Percentiles rank a stretch among this genome's conserved stretches.
These are phyloP conservation scores for Plagodis pulveraria DNA, from an alignment of 2,888 invertebrate species.

Conservation along the genomic window DNA sequence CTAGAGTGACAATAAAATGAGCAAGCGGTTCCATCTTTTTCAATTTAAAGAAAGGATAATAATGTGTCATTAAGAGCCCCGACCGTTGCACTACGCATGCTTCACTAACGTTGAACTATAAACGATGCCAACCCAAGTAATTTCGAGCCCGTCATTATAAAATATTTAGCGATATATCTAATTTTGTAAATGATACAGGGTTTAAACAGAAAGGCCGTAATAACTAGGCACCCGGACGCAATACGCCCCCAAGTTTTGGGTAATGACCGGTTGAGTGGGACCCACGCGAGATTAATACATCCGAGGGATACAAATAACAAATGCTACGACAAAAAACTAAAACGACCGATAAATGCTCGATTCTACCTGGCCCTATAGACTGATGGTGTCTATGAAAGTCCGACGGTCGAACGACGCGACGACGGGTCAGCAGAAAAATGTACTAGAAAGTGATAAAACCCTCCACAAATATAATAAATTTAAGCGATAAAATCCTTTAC, in stretches of 20 bases:
- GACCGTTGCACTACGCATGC: constrained; percentile 50
- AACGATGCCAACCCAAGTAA: constrained; percentile 68
- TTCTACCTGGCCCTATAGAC: constrained; percentile 69
- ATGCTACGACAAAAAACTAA: constrained; percentile 78
- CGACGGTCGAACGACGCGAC: constrained; percentile 15
- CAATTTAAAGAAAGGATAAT: constrained; percentile 52
- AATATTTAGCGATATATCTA: constrained; percentile 83
- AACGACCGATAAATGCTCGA: constrained; percentile 76
- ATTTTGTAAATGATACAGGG: constrained; percentile 80
- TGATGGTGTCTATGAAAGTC: constrained; percentile 54
- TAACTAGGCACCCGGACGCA: constrained; percentile 81
- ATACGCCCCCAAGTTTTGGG: constrained; percentile 81
- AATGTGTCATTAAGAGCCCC: constrained; percentile 57
- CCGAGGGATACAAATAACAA: constrained; percentile 78
- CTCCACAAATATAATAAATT: constrained; percentile 81
- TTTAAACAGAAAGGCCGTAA: constrained; percentile 81
- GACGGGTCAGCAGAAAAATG: constrained; percentile 50
- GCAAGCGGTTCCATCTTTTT: constrained; percentile 46
- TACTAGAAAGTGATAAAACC: constrained; percentile 69
- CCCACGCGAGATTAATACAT: constrained; percentile 82
- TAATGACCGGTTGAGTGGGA: constrained; percentile 78
- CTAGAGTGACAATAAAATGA: constrained; percentile 51
- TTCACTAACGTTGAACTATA: constrained; percentile 54
- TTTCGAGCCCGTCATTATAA: constrained; percentile 76
- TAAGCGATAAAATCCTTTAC: constrained; percentile 74